Percentiles rank a stretch among this genome's conserved stretches.
These are phyloP conservation scores for Lanistes nyassanus DNA, from an alignment of 1,140 invertebrate genomes.

Conservation along the genomic window DNA sequence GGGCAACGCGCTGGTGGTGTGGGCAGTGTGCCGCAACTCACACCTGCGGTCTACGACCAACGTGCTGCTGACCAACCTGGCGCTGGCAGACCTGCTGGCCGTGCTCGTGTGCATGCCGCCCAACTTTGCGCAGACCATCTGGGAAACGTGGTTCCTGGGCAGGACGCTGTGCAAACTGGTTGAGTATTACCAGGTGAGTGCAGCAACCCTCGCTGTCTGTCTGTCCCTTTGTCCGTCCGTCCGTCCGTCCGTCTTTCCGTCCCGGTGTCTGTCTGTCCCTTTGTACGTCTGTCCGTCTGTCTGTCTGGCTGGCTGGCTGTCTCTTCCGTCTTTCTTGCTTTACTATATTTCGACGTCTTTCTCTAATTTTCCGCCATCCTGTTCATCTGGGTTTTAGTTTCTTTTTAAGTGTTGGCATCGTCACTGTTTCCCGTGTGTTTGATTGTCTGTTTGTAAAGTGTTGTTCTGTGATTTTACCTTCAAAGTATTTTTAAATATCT, in stretches of 20 bases:
- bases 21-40: constrained; percentile 85
- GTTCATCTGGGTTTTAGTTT: no score
- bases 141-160: constrained; percentile 90
- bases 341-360: background rate
- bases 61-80: constrained; percentile 91
- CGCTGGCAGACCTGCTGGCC: constrained; percentile 90
- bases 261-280: background rate
- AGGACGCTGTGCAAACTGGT: constrained; percentile 82
- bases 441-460: no score
- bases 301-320: background rate
- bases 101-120: constrained; percentile 87
- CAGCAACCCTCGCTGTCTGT: background rate
- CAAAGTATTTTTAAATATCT: no score
- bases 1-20: constrained; percentile 89
- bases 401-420: no score
- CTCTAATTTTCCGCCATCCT: background rate
- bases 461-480: no score
- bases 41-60: constrained; percentile 90
- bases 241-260: background rate
- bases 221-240: constrained; percentile 12
- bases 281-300: background rate
- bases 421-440: no score
- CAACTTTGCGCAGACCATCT: constrained; percentile 84
- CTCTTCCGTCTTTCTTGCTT: background rate
- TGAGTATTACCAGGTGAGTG: constrained; percentile 83